phyloP scores from a whole-genome alignment of 2,113 vertebrate genomes.

The human region GRCh38 chr6:103047501-103048000 shows the following conservation, averaged over 20 bases:
- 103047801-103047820: not conserved
- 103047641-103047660: not conserved
- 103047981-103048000: not conserved
- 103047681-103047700: not conserved
- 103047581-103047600: not conserved
- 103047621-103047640: not conserved
- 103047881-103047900: not conserved
- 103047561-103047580: not conserved
- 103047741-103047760: not conserved
- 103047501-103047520: not conserved
- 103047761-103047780: not conserved
- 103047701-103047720: not conserved
- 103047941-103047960: not conserved
- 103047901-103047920: not conserved
- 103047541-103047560: not conserved
- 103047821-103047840: not conserved
- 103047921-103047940: not conserved
- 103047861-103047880: not conserved
- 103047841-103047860: not conserved
- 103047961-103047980: not conserved
- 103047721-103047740: not conserved
- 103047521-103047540: not conserved
- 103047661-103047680: not conserved
- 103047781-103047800: not conserved
- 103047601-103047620: not conserved